A percentile compares a stretch with the other conserved stretches of the same genome.
Conservation (phyloP, 2,888 invertebrate genomes). For the Xanthorhoe designata region DNA sequence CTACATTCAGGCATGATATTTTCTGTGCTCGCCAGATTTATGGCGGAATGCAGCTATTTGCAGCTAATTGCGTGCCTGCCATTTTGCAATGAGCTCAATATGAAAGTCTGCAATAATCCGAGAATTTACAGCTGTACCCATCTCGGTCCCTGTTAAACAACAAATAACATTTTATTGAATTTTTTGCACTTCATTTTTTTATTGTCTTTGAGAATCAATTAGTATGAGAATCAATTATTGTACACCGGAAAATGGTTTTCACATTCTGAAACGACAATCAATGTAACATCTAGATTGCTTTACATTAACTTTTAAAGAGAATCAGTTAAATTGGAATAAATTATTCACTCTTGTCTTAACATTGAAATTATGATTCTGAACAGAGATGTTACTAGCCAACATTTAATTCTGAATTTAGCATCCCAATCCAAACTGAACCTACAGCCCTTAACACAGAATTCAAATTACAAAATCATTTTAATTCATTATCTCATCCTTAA, state of each 20-base stretch:
- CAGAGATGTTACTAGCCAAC: constrained; percentile 68
- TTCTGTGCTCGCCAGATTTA: constrained; percentile 42
- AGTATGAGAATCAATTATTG: too few relatives aligned
- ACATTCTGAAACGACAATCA: too few relatives aligned
- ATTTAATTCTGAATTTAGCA: constrained; percentile 61
- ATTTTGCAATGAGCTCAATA: constrained; percentile 7
- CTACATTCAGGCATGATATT: constrained; percentile 43
- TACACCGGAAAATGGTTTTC: too few relatives aligned
- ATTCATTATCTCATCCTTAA: constrained; percentile 76
- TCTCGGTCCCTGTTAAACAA: neutral
- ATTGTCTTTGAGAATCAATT: too few relatives aligned
- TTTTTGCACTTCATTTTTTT: neutral
- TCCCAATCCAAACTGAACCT: constrained; percentile 50
- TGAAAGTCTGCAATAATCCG: constrained; percentile 1
- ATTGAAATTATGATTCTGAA: constrained; percentile 73
- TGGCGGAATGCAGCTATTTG: constrained; percentile 40
- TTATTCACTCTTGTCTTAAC: constrained; percentile 78
- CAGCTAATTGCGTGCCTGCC: constrained; percentile 32
- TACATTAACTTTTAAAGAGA: constrained; percentile 38
- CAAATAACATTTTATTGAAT: neutral
- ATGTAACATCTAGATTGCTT: constrained; percentile 20
- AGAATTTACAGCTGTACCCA: neutral
- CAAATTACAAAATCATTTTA: constrained; percentile 40
- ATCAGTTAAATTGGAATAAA: constrained; percentile 69
- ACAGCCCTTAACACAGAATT: constrained; percentile 36